A percentile compares a stretch with the other conserved stretches of the same genome.
These are phyloP conservation scores for Drosophila prolongata DNA, from an alignment of 2,888 invertebrate species.

Conservation along the genomic window DNA sequence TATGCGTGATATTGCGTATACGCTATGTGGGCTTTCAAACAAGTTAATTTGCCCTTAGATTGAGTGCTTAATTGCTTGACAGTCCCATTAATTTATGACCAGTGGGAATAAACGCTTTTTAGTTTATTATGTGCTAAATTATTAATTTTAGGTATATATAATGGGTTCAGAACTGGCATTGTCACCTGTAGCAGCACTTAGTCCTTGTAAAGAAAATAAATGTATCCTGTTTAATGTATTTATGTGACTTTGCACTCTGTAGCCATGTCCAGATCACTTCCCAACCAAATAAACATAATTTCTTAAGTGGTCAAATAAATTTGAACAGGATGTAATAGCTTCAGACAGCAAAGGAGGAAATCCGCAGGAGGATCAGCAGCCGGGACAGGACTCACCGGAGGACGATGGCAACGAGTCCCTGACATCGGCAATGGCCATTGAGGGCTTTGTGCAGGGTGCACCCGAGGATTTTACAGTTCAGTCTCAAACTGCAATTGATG, in stretches of 20 bases:
- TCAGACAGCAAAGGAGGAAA: slow-evolving; percentile 10
- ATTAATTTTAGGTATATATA: neutral
- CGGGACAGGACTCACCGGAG: slow-evolving; percentile 10
- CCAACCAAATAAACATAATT: slow-evolving; percentile 5
- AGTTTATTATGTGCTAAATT: neutral
- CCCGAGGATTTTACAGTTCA: slow-evolving; percentile 85
- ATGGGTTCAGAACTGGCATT: slow-evolving; percentile 34
- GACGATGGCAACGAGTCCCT: slow-evolving; percentile 76
- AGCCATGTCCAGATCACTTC: slow-evolving; percentile 18
- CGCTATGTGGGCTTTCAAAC: slow-evolving; percentile 14
- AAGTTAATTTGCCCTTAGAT: slow-evolving; percentile 8
- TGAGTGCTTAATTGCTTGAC: slow-evolving; percentile 8
- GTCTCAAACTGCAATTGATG: slow-evolving; percentile 84
- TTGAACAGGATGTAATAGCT: slow-evolving; percentile 68
- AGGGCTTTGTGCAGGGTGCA: slow-evolving; percentile 83
- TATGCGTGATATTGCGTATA: slow-evolving; percentile 41
- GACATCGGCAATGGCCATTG: slow-evolving; percentile 83
- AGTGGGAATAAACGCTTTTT: too few relatives aligned
- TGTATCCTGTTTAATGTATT: slow-evolving; percentile 3
- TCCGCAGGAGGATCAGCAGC: neutral
- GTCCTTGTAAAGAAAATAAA: slow-evolving; percentile 10
- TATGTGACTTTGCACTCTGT: slow-evolving; percentile 25
- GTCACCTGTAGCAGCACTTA: slow-evolving; percentile 34
- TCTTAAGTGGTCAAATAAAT: slow-evolving; percentile 33
- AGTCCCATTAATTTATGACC: neutral